These are phyloP conservation scores for Pissodes strobi DNA, from an alignment of 1,140 invertebrate genomes.

Conservation along the genomic window DNA sequence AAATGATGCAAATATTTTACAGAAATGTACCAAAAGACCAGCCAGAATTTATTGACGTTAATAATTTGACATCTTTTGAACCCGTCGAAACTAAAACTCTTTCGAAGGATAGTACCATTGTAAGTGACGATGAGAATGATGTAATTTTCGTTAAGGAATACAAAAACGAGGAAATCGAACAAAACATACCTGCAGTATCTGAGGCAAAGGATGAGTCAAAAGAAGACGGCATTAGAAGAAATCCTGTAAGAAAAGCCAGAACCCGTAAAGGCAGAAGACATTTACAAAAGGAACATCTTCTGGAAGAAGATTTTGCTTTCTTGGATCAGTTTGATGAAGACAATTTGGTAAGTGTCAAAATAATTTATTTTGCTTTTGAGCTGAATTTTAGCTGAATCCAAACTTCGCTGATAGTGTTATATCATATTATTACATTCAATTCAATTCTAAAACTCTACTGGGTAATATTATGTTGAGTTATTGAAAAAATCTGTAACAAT, in stretches of 20 bases:
- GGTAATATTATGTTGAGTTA: too few species aligned
- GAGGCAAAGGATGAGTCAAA: not conserved
- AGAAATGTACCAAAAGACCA: conserved; percentile 13
- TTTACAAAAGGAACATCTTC: conserved; percentile 30
- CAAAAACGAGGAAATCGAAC: conserved; percentile 14
- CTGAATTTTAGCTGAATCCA: too few species aligned
- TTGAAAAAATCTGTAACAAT: too few species aligned
- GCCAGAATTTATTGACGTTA: conserved; percentile 30
- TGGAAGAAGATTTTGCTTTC: conserved; percentile 38
- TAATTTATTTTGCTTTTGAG: too few species aligned
- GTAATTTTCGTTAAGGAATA: conserved; percentile 45
- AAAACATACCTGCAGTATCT: not conserved
- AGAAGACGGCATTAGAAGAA: conserved; percentile 24
- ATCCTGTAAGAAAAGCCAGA: conserved; percentile 36
- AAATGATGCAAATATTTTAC: conserved; percentile 15
- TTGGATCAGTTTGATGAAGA: conserved; percentile 28
- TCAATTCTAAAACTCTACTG: too few species aligned
- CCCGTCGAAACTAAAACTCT: not conserved
- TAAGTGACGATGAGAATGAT: conserved; percentile 37
- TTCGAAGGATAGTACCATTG: not conserved
- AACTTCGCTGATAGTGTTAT: too few species aligned
- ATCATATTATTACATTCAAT: too few species aligned
- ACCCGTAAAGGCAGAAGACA: conserved; percentile 12
- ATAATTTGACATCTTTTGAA: conserved; percentile 15
- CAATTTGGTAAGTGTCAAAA: conserved; percentile 4